phyloP scores from a whole-genome alignment of 2,113 vertebrate genomes.

The Heterotis niloticus region DNA sequence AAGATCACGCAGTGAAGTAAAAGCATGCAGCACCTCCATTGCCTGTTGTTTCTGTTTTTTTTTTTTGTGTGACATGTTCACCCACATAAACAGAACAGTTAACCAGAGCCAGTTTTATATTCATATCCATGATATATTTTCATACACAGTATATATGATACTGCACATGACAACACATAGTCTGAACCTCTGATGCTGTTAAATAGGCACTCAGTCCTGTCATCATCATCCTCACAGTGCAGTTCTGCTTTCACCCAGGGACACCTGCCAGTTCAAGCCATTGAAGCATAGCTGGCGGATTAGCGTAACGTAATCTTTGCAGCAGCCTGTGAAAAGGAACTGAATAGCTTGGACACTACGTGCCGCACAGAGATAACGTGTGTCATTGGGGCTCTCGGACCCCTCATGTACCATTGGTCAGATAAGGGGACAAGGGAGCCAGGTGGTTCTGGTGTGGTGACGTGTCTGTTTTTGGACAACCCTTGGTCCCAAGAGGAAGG shows the following conservation, averaged over 20 bases:
- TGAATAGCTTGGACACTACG: conserved; percentile 74
- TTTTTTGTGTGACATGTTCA: no score
- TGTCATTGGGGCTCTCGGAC: conserved; percentile 66
- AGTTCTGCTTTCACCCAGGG: conserved; percentile 61
- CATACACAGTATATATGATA: background rate
- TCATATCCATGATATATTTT: background rate
- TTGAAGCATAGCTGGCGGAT: conserved; percentile 69
- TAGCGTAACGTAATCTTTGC: conserved; percentile 75
- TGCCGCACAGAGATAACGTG: conserved; percentile 76
- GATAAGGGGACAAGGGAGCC: conserved; percentile 68
- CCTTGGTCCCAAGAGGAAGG: conserved; percentile 50
- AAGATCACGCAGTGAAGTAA: no score
- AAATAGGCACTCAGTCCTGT: conserved; percentile 62
- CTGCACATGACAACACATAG: conserved; percentile 17
- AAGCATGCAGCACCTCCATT: no score
- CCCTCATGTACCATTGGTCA: conserved; percentile 61
- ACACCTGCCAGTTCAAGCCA: conserved; percentile 69
- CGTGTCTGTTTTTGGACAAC: conserved; percentile 58
- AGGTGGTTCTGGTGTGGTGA: conserved; percentile 69
- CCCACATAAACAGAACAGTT: no score
- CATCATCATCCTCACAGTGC: conserved; percentile 49
- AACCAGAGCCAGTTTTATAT: background rate
- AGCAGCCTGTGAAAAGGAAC: conserved; percentile 64
- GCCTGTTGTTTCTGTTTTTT: no score
- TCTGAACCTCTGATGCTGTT: conserved; percentile 47